Conservation (phyloP, 2,113 vertebrate genomes). For the Empidonax alnorum region DNA sequence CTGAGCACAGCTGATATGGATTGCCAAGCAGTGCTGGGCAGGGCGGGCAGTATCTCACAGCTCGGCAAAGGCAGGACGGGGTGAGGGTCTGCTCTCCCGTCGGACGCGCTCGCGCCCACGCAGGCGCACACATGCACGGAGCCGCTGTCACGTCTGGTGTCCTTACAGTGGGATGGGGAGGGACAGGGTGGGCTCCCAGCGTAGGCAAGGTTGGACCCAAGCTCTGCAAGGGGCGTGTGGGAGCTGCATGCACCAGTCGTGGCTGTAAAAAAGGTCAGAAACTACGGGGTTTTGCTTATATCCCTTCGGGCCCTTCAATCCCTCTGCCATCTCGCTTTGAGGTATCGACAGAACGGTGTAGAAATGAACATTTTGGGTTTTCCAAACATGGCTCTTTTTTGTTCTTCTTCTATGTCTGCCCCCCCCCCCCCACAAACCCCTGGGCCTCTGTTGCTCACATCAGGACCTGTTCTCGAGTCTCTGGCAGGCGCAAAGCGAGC, state of each 20-base stretch:
- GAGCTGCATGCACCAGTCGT: conserved; percentile 33
- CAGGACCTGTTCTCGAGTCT: conserved; percentile 93
- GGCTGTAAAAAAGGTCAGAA: conserved; percentile 38
- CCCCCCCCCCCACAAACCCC: too few relatives aligned
- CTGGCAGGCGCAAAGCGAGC: conserved; percentile 90
- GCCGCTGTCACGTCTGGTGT: fast-evolving
- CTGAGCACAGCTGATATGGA: neutral
- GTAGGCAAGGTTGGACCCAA: neutral
- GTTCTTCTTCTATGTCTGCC: neutral
- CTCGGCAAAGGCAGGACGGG: neutral
- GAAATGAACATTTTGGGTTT: neutral
- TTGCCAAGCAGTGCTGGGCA: neutral
- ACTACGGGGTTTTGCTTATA: neutral
- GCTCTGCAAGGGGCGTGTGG: neutral
- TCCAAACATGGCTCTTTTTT: neutral
- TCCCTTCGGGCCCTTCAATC: neutral
- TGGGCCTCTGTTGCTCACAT: conserved; percentile 76
- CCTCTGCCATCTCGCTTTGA: neutral
- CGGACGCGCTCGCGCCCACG: neutral
- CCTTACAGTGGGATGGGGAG: neutral
- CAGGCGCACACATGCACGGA: neutral
- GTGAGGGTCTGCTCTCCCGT: neutral
- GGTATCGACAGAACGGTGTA: neutral
- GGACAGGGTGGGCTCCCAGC: neutral
- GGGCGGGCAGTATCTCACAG: neutral